Conservation (phyloP, 2,113 vertebrate species). For the Anhinga rufa region DNA sequence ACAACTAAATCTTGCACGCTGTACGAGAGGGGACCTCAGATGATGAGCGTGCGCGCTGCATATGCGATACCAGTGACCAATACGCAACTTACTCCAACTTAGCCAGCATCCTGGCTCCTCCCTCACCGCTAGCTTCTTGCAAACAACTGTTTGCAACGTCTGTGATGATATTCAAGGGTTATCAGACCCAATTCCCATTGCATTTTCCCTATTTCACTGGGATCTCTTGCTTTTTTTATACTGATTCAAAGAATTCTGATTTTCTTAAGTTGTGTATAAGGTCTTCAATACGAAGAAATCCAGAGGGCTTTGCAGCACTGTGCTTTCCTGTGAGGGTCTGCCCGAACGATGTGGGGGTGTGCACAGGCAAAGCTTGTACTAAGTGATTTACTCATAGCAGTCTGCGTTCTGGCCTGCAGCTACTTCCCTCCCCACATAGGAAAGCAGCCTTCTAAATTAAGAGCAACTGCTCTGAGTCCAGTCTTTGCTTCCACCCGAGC, state of each 20-base stretch:
- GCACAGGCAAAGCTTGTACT: not conserved
- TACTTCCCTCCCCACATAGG: not conserved
- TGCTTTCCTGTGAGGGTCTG: not conserved
- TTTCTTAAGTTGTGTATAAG: not conserved
- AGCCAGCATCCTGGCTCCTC: not conserved
- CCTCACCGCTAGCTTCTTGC: not conserved
- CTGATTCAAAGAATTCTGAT: not conserved
- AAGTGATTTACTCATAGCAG: not conserved
- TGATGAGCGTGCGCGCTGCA: too few species aligned
- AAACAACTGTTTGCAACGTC: not conserved
- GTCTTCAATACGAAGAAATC: not conserved
- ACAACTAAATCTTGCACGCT: not conserved
- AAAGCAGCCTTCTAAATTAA: not conserved
- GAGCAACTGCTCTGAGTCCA: not conserved
- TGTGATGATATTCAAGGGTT: not conserved
- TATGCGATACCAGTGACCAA: not conserved
- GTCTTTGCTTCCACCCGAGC: not conserved
- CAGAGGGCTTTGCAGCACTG: not conserved
- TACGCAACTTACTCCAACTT: fast-evolving
- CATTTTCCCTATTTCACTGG: not conserved
- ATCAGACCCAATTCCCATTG: not conserved
- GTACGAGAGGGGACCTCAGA: not conserved
- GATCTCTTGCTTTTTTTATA: not conserved
- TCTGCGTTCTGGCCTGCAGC: not conserved
- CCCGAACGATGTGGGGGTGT: not conserved